Conservation (phyloP, 2,888 invertebrate genomes). For the Clepsis dumicolana region DNA sequence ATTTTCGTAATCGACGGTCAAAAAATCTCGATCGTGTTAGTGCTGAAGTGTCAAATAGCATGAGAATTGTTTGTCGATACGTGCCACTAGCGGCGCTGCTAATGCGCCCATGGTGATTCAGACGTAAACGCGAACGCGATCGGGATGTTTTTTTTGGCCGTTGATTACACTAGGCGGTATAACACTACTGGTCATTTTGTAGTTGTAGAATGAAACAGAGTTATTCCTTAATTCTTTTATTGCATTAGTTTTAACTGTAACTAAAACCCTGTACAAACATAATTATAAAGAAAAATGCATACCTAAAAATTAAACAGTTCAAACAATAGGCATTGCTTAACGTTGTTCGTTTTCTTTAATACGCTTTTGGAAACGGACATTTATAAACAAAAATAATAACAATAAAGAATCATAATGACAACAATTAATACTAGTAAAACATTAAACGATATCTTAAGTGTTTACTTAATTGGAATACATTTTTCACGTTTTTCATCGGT, state of each 20-base stretch:
- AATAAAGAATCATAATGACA: constrained; percentile 32
- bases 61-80: too few species aligned
- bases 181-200: not conserved
- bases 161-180: too few species aligned
- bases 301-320: constrained; percentile 29
- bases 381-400: constrained; percentile 32
- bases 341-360: too few species aligned
- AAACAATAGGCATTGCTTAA: too few species aligned
- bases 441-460: not conserved
- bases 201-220: constrained; percentile 1
- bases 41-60: too few species aligned
- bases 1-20: too few species aligned
- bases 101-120: too few species aligned
- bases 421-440: constrained; percentile 11
- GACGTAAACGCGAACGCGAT: too few species aligned
- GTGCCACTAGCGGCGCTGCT: too few species aligned
- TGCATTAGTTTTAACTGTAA: constrained; percentile 30
- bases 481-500: constrained; percentile 4
- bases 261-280: constrained; percentile 34
- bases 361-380: constrained; percentile 9
- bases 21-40: too few species aligned
- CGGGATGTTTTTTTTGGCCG: too few species aligned
- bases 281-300: not conserved
- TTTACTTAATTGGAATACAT: not conserved
- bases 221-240: constrained; percentile 36